Evolutionary conservation across 2,888 invertebrate genomes (phyloP).

Genomic region (Epinotia ramella): DNA sequence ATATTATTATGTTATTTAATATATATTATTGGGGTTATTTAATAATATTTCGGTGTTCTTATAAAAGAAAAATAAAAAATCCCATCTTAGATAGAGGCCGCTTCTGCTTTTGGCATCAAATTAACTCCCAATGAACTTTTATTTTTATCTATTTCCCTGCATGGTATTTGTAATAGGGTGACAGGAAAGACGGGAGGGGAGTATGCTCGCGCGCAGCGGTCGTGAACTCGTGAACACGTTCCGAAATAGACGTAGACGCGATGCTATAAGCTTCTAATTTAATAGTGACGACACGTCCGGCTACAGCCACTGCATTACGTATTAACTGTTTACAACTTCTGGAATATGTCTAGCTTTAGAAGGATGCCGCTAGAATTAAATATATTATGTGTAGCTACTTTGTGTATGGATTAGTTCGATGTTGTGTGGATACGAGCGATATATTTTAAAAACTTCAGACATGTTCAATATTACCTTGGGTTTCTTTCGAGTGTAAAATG

Average conservation of each 20-base stretch:
- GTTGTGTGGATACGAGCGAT: background rate
- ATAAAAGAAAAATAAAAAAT: no score
- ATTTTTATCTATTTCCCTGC: conserved; percentile 1
- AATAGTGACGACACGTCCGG: conserved; percentile 61
- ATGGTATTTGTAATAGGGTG: conserved; percentile 50
- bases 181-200: conserved; percentile 7
- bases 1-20: no score
- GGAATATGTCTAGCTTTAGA: conserved; percentile 27
- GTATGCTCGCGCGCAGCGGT: conserved; percentile 62
- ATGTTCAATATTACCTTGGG: no score
- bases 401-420: background rate
- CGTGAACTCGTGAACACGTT: conserved; percentile 75
- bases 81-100: background rate
- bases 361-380: conserved; percentile 3
- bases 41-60: no score
- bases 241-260: conserved; percentile 73
- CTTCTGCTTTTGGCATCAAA: background rate
- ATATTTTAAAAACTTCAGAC: no score
- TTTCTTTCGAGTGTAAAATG: no score
- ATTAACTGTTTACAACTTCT: conserved; percentile 35
- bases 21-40: no score
- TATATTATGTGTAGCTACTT: background rate
- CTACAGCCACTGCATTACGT: conserved; percentile 35
- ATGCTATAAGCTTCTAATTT: conserved; percentile 59
- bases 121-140: background rate